Conservation (phyloP, 23 tunicate genomes). For the Ascidia mentula region DNA sequence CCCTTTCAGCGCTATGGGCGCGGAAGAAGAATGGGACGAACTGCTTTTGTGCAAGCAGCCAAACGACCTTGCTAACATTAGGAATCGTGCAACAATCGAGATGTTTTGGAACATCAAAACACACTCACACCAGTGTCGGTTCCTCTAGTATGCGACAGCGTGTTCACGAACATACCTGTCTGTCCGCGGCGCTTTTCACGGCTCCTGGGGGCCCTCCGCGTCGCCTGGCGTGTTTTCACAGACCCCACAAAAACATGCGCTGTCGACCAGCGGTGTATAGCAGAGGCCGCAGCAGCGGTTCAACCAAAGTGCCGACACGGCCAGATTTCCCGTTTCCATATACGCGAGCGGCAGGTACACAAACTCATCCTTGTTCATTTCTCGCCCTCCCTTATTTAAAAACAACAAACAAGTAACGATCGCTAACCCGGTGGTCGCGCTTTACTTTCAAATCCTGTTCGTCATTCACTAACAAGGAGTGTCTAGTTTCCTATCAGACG, state of each 20-base stretch:
- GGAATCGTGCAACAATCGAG: not conserved
- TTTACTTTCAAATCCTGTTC: not conserved
- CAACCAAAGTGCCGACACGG: not conserved
- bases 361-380: not conserved
- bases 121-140: not conserved
- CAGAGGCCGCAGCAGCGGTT: not conserved
- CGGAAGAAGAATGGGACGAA: conserved; percentile 2
- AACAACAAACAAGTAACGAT: not conserved
- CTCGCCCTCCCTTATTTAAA: not conserved
- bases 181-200: conserved; percentile 29
- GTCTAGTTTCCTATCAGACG: not conserved
- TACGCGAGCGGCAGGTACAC: not conserved
- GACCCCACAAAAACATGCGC: not conserved
- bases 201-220: not conserved
- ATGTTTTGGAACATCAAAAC: not conserved
- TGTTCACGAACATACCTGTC: conserved; percentile 42
- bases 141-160: not conserved
- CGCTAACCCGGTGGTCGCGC: conserved; percentile 1
- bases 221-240: conserved; percentile 43
- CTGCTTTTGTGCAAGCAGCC: not conserved
- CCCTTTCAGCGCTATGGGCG: not conserved
- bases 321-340: not conserved
- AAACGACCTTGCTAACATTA: conserved; percentile 5
- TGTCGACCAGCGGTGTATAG: not conserved
- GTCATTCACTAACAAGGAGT: not conserved